Conservation (phyloP, 2,888 invertebrate genomes). For the Drosophila picticornis region DNA sequence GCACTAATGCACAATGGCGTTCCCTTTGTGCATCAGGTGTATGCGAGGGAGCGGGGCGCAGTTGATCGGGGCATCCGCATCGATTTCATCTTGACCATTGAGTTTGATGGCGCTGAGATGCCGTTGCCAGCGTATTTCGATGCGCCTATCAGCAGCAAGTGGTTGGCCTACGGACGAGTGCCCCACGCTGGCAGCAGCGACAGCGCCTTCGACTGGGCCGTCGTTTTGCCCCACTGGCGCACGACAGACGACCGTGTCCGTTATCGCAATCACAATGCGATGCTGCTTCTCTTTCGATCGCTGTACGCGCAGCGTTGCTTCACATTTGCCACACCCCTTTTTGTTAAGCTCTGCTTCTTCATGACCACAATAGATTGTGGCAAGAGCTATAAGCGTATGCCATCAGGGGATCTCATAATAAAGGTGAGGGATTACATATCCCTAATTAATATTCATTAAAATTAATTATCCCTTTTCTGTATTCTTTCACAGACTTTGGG, state of each 20-base stretch:
- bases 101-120: constrained; percentile 38
- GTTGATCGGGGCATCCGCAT: constrained; percentile 34
- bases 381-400: constrained; percentile 18
- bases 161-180: constrained; percentile 53
- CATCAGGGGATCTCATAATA: constrained; percentile 27
- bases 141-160: constrained; percentile 33
- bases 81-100: constrained; percentile 58
- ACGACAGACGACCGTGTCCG: not conserved
- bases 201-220: constrained; percentile 39
- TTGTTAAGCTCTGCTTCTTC: constrained; percentile 50
- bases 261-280: constrained; percentile 18
- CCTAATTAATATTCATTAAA: not conserved
- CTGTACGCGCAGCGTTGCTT: constrained; percentile 39
- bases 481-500: constrained; percentile 31
- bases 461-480: not conserved
- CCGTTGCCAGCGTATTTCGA: constrained; percentile 44
- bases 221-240: constrained; percentile 57
- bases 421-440: constrained; percentile 25
- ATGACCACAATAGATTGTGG: constrained; percentile 38
- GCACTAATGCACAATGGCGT: constrained; percentile 2
- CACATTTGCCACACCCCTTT: constrained; percentile 28
- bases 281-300: constrained; percentile 37
- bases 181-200: not conserved
- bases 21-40: constrained; percentile 53
- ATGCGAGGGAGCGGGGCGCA: constrained; percentile 9